Base-by-base conservation (phyloP, 2,888 invertebrate species). In the Mimas tiliae region DNA sequence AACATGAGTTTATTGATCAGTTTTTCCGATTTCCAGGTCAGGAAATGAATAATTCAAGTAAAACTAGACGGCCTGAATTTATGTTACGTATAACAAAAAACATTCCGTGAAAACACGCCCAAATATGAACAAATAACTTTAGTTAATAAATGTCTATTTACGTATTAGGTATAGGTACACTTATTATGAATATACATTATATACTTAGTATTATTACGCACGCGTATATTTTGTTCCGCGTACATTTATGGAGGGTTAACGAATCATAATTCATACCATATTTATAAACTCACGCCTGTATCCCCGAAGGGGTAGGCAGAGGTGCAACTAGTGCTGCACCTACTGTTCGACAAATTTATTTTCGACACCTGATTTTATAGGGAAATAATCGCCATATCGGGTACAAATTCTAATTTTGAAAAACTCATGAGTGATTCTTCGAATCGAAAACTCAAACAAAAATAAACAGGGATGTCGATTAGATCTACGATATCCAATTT, bases 151-250 rank as follows among this genome's bases (percentile, higher is more conserved):
- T n/a, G n/a, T n/a, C n/a, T 48, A 48, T 16, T 19, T 50, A 50
- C 50, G 50, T 16, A 19, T 50, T 50, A 9, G 50, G n/a, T 0
- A 50, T 11, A 50, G 7, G 7, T 38, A 38, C 9, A 19, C 19
- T 8, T 9, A 19, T 19, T 50, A 50, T 50, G 7, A 50, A 50
- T 50, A 19, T 50, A 50, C 19, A 50, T 50, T 16, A 50, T 12
- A 16, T 50, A 50, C 50, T 19, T 50, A 21, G 50, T 50, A 9
- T 8, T 50, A 50, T 50, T 19, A 50, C 50, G 50, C 50, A 50
- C 50, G 50, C 19, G 16, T 9, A 16, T 48, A 19, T 19, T 16
- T 50, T 19, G 50, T 50, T 50, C 50, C 50, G 50, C 50, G n/a
- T 50, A 27, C 8, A 50, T 50, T 8, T 50, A 16, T 19, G 6